These are phyloP conservation scores for Delphinapterus leucas DNA, from an alignment of 2,113 vertebrate genomes.

Conservation along the genomic window DNA sequence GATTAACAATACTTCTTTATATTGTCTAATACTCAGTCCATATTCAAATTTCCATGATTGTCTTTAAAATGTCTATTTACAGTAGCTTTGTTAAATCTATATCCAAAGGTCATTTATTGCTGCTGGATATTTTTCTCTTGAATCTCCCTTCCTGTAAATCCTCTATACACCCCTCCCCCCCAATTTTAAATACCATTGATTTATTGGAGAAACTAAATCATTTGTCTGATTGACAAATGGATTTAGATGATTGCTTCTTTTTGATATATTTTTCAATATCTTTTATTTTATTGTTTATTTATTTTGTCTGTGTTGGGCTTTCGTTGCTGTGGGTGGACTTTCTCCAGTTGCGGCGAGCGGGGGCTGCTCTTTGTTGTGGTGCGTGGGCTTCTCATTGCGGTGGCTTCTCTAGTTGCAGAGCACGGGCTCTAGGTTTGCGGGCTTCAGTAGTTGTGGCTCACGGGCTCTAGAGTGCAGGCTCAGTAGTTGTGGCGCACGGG, in stretches of 20 bases:
- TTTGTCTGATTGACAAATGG: not conserved
- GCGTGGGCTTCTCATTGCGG: too few species aligned
- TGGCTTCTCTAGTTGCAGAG: too few species aligned
- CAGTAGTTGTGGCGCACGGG: too few species aligned
- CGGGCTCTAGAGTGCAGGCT: too few species aligned
- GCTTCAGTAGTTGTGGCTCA: too few species aligned
- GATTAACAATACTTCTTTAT: not conserved
- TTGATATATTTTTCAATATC: too few species aligned
- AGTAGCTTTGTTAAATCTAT: not conserved
- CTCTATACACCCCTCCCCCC: not conserved
- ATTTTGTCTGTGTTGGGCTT: too few species aligned
- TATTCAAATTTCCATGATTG: conserved; percentile 13
- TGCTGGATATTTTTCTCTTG: conserved; percentile 12
- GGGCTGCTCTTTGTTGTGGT: too few species aligned
- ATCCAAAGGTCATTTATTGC: conserved; percentile 8
- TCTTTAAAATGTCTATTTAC: not conserved
- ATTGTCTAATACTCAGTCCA: not conserved
- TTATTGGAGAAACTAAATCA: conserved; percentile 3
- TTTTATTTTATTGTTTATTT: too few species aligned
- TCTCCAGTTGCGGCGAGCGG: too few species aligned
- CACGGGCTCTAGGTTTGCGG: too few species aligned
- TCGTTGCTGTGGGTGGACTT: too few species aligned
- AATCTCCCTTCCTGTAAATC: not conserved
- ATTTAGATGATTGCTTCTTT: not conserved
- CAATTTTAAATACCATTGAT: not conserved